Evolutionary conservation across 2,797 vertebrate species (phyloP), one percentile per base, ranked within the genome.

Genomic region (Benthosema pterotum): DNA sequence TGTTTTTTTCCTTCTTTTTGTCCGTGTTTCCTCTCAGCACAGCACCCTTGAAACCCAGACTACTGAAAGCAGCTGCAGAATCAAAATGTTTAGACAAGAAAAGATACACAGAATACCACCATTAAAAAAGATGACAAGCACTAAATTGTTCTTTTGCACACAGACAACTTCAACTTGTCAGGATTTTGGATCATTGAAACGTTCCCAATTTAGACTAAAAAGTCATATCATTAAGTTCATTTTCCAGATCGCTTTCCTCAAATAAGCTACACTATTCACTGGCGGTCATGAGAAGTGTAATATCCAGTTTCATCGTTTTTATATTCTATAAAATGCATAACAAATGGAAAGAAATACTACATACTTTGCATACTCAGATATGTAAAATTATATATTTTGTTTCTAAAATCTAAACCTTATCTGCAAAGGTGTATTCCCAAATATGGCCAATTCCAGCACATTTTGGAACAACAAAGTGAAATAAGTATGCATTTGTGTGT

Each of bases 51-150:
- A 45, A 60, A 53, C 16, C 57, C 62, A n/a, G 70, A 56, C 28
- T 8, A 0, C 8, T 8, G 42, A 60, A 47, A 49, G 56, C 28
- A 6, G 8, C 58, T 55, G 52, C 58, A 47, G 43, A 18, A 47
- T 52, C 46, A 46, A 61, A 60, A 46, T 68, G 67, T 60, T 72
- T 71, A 57, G 67, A 73, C 57, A 57, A 57, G 67, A 73, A 55
- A 57, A 59, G 57, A 67, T 57, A 56, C 59, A 55, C 56, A 9
- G 6, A 54, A 69, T 60, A 58, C 65, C 51, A 60, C 16, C 2
- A 53, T 46, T 53, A 46, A 46, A 61, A 52, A 22, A 47, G 38
- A 53, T 16, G 32, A 16, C 52, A 52, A 57, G 50, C 17, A 22
- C 5, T 19, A 22, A 22, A 28, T 53, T 16, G 14, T 63, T 55